Percentiles rank a stretch among this genome's conserved stretches.
Conservation (phyloP, 2,113 vertebrate genomes). For the Tapirus terrestris region DNA sequence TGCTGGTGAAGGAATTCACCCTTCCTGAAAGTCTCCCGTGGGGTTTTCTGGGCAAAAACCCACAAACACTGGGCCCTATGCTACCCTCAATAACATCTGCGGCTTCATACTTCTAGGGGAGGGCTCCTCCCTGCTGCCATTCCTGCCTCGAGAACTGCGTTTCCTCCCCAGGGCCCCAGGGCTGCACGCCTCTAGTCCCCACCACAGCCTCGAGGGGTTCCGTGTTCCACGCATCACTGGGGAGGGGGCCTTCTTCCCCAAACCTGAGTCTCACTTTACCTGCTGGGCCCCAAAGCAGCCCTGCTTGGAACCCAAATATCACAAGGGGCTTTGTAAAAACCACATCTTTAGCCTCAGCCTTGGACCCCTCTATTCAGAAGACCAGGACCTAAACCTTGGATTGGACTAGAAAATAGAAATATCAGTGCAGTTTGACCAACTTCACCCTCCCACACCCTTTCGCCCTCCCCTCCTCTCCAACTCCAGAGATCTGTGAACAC, state of each 20-base stretch:
- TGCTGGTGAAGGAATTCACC: background rate
- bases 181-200: background rate
- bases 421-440: background rate
- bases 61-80: background rate
- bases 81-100: background rate
- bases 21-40: background rate
- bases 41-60: background rate
- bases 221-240: background rate
- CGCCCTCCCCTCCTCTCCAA: background rate
- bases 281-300: background rate
- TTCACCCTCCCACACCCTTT: background rate
- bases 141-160: background rate
- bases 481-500: background rate
- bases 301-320: background rate
- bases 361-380: background rate
- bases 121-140: background rate
- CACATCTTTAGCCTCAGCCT: background rate
- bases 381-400: background rate
- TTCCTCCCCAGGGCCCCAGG: background rate
- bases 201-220: too few species aligned
- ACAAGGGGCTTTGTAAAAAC: background rate
- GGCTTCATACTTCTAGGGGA: background rate
- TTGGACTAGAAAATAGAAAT: background rate
- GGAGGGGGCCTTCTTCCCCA: background rate
- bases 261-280: background rate